Evolutionary conservation across 2,113 vertebrate genomes (phyloP), one percentile per base, ranked within the genome.

Genomic region (Lepisosteus oculatus): DNA sequence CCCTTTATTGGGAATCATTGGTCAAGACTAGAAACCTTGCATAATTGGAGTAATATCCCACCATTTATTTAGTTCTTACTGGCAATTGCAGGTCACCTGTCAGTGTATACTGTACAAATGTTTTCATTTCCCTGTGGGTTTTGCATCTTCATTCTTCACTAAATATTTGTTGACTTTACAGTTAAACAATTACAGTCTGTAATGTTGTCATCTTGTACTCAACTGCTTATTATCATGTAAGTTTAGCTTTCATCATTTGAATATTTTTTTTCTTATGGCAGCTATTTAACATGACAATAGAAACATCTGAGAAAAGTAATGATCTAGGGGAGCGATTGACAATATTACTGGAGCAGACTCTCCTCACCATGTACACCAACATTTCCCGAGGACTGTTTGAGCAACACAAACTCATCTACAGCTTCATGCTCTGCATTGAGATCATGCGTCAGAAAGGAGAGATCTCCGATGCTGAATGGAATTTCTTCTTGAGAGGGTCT

Each of bases 381-480:
- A 72, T 94, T 64, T 93, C 90, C 1, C 80, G 87, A 8, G 91
- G 93, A 13, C 92, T 93, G 61, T 93, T 94, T 54, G 90, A 92
- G 73, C 83, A 92, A 67, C 90, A 92, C 74, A 92, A 96, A 74
- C 83, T 92, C 54, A 90, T 94, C 76, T 93, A 91, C 83, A 95
- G 90, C 86, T 93, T 95, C 79, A 84, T 90, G 88, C 80, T 93
- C 45, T 94, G 90, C 12, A 47, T 93, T 51, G 92, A 95, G 76
- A 88, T 92, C 77, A 84, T 93, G 87, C 77, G 74, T 65, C 83
- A 93, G 81, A 78, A 82, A 29, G 84, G 76, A 4, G 75, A 85
- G 41, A 83, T 94, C 77, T 90, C 84, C 0, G 86, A 91, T 3
- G 71, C 3, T 0, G 90, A 95, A 76, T 93, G 88, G 92, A 91